A percentile compares a stretch with the other conserved stretches of the same genome.
phyloP scores from a whole-genome alignment of 2,113 vertebrate genomes.

The Orientallactaga bullata region DNA sequence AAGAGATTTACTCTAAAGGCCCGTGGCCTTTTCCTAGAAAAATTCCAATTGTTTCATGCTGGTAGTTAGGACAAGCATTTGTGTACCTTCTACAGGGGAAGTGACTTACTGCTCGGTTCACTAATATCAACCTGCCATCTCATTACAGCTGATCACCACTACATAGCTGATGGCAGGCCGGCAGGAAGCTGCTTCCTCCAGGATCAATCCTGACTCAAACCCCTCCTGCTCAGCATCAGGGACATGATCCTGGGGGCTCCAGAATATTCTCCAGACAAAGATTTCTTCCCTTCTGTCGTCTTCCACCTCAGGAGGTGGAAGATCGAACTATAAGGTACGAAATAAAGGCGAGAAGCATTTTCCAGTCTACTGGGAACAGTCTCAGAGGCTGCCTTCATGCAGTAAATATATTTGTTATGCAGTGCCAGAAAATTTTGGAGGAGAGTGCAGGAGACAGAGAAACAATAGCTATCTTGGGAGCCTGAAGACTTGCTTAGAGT shows the following conservation, averaged over 20 bases:
- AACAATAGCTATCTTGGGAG: constrained; percentile 73
- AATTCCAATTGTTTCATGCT: constrained; percentile 84
- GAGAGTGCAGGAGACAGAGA: constrained; percentile 63
- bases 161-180: constrained; percentile 70
- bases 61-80: constrained; percentile 82
- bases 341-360: constrained; percentile 57
- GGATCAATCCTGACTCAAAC: constrained; percentile 74
- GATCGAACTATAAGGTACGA: background rate
- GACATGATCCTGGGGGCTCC: constrained; percentile 78
- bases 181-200: constrained; percentile 79
- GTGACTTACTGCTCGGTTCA: constrained; percentile 84
- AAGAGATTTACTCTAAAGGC: constrained; percentile 85
- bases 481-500: constrained; percentile 68
- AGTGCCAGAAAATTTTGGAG: constrained; percentile 54
- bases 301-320: background rate
- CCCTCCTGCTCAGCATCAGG: constrained; percentile 68
- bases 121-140: constrained; percentile 82
- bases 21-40: constrained; percentile 84
- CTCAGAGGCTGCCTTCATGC: constrained; percentile 37
- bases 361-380: constrained; percentile 65
- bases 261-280: constrained; percentile 62
- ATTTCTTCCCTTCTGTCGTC: background rate
- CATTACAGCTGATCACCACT: constrained; percentile 83
- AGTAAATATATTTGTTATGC: constrained; percentile 60
- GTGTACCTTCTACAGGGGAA: constrained; percentile 84